These are phyloP conservation scores for Selene dorsalis DNA, from an alignment of 2,797 vertebrate genomes.

Conservation along the genomic window DNA sequence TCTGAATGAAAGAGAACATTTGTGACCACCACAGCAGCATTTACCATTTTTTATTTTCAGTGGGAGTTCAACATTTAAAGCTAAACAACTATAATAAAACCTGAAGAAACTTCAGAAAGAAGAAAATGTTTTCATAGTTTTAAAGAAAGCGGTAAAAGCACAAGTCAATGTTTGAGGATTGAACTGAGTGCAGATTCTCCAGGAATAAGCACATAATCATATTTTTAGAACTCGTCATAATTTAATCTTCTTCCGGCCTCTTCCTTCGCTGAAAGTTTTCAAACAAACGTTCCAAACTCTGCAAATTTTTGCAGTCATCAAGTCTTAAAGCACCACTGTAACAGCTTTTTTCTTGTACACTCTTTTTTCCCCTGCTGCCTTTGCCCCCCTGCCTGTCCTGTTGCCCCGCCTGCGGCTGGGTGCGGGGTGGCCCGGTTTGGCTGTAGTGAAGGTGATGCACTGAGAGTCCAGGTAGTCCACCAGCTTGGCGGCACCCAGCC, in stretches of 20 bases:
- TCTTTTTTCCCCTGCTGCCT: not conserved
- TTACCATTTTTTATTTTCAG: conserved; percentile 44
- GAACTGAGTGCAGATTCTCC: not conserved
- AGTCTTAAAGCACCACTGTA: conserved; percentile 15
- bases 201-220: not conserved
- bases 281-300: not conserved
- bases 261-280: not conserved
- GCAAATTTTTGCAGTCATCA: not conserved
- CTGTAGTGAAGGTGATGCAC: conserved; percentile 93
- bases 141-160: conserved; percentile 3
- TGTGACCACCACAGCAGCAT: not conserved
- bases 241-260: not conserved
- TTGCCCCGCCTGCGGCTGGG: conserved; percentile 62
- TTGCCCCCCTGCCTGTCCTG: conserved; percentile 44
- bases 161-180: not conserved
- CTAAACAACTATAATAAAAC: conserved; percentile 9
- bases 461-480: conserved; percentile 93
- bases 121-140: conserved; percentile 2
- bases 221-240: conserved; percentile 5
- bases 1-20: not conserved
- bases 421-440: conserved; percentile 76
- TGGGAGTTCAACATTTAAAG: conserved; percentile 9
- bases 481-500: conserved; percentile 87
- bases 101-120: not conserved
- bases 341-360: conserved; percentile 25